Conservation (phyloP, 2,113 vertebrate genomes). For the Etheostoma cragini region DNA sequence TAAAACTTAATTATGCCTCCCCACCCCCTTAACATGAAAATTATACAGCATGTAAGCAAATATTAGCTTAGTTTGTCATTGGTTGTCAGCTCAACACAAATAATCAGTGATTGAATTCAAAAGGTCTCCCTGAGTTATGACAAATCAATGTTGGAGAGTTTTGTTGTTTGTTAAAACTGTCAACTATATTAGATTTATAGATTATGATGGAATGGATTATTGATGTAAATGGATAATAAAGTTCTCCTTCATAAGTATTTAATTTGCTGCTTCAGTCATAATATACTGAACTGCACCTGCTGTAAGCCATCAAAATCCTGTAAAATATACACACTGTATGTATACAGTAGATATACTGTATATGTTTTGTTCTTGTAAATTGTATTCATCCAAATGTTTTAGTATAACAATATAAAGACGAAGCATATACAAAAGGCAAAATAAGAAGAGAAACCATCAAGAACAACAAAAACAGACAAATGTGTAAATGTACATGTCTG, state of each 20-base stretch:
- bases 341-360: too few species aligned
- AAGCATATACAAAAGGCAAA: too few species aligned
- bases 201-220: background rate
- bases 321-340: too few species aligned
- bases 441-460: too few species aligned
- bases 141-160: background rate
- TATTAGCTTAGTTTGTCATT: background rate
- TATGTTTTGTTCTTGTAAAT: too few species aligned
- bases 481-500: too few species aligned
- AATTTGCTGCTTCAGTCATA: conserved; percentile 25
- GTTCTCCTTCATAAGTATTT: conserved; percentile 22
- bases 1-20: background rate
- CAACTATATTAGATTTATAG: conserved; percentile 2
- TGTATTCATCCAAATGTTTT: too few species aligned
- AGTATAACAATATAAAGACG: too few species aligned
- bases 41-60: conserved; percentile 5
- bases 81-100: background rate
- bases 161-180: background rate
- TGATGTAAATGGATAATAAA: conserved; percentile 22
- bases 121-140: background rate
- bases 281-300: background rate
- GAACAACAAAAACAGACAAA: too few species aligned
- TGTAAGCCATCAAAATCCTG: conserved; percentile 16
- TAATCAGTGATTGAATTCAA: background rate
- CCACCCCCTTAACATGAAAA: background rate